Conservation (phyloP, 2,113 vertebrate species). For the Halcyon malimbica region DNA sequence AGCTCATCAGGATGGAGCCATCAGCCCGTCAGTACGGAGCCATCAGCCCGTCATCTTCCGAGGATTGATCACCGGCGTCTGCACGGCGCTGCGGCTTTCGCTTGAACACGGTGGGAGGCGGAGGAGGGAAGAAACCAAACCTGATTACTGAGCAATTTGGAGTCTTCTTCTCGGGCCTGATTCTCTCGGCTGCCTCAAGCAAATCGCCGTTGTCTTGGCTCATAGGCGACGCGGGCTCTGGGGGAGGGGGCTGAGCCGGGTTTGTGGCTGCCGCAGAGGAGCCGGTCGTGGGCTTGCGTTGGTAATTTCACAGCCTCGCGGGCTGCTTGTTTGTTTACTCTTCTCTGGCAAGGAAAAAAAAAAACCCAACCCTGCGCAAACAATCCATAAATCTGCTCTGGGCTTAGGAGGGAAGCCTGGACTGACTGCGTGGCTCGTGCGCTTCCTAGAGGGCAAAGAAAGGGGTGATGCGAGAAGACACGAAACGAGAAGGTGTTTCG, state of each 20-base stretch:
- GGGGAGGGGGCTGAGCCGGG: too few species aligned
- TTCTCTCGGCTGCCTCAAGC: neutral
- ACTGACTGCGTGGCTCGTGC: neutral
- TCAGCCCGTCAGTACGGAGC: too few species aligned
- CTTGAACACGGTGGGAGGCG: too few species aligned
- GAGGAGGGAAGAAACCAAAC: too few species aligned
- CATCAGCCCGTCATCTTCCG: neutral
- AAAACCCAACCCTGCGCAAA: neutral
- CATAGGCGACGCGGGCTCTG: fast-evolving
- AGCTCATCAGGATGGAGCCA: too few species aligned
- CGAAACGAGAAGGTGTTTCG: too few species aligned
- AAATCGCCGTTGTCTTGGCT: neutral
- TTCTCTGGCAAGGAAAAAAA: neutral
- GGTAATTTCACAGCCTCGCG: neutral
- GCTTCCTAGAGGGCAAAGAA: neutral
- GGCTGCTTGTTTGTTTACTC: neutral
- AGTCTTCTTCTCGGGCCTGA: neutral
- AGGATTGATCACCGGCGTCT: neutral
- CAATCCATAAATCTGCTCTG: neutral
- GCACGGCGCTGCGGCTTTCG: neutral
- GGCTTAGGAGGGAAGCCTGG: neutral
- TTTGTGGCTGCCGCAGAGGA: neutral
- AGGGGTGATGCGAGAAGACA: neutral
- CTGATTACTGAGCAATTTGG: neutral
- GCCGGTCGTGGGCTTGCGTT: neutral